Base-by-base conservation (phyloP, 2,888 invertebrate species). In the Unio delphinus region DNA sequence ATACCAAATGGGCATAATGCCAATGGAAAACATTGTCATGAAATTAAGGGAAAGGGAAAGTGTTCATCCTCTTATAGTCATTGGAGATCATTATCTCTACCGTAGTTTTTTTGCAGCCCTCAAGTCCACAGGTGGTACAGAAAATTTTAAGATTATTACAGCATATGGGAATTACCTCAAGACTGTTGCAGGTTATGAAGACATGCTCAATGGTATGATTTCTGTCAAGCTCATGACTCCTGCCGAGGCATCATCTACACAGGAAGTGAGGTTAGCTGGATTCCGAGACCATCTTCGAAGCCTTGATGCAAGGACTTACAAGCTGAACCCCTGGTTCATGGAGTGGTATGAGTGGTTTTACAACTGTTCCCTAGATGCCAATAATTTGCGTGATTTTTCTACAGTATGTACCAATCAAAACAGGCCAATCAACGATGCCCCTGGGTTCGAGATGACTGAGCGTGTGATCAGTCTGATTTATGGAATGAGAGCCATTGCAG, bases 261-360 rank as follows among this genome's bases (percentile, higher is more conserved):
- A 73, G 7, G 23, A 64, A 65, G 76, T 34, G 15, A 58, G 55
- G 54, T 79, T 54, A 55, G 71, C 20, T 64, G 28, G 20, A 75
- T 58, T 84, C 65, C 28, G 20, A 20, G 64, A 72, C 4, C 80
- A 86, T 72, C 73, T 88, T 30, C 65, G 62, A 23, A 30, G 57
- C 7, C 74, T 86, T 23, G 73, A 81, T 28, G 78, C 80, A 0
- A 26, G 62, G 11, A 82, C 67, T 4, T 80, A 86, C 70, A 78
- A 62, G 20, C 67, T 69, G 7, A 88, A 89, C 61, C 88, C 88
- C 3, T 89, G 87, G 87, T 82, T 86, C 65, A 74, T 66, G 54
- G 86, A 87, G 60, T 88, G 86, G 86, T 88, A 81, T 65, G 81
- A 86, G 68, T 67, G 72, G 7, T 66, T 78, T 15, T 79, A 79